Conservation (phyloP, 2,888 invertebrate genomes). For the Eubasilissa splendida region DNA sequence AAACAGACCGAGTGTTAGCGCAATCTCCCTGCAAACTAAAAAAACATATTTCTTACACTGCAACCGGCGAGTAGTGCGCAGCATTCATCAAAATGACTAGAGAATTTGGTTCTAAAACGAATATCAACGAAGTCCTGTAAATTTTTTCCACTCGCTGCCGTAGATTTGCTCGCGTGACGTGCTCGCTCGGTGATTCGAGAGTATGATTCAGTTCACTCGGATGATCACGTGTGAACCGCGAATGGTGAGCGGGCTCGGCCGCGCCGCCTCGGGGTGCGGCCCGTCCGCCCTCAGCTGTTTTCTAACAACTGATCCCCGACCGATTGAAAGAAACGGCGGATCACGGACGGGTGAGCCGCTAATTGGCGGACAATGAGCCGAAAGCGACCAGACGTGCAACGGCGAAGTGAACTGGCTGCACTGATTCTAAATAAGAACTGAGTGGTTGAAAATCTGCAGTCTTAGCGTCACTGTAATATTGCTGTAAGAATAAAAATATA, state of each 20-base stretch:
- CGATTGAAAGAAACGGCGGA: conserved; percentile 17
- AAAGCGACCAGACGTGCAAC: conserved; percentile 3
- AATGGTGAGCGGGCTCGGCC: conserved; percentile 16
- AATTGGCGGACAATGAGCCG: conserved; percentile 35
- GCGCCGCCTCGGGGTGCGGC: conserved; percentile 31
- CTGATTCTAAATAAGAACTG: background rate
- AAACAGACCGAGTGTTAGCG: background rate
- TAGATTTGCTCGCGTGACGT: background rate
- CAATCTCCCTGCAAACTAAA: background rate
- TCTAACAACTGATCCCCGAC: conserved; percentile 5
- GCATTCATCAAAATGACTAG: background rate
- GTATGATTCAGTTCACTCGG: conserved; percentile 23
- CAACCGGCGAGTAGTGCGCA: too few species aligned
- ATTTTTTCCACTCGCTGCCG: background rate
- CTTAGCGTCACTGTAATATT: too few species aligned
- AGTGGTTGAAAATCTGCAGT: too few species aligned
- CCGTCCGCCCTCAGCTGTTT: conserved; percentile 27
- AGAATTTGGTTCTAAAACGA: too few species aligned
- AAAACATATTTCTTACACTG: background rate
- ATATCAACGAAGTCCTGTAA: too few species aligned
- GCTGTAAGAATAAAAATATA: too few species aligned
- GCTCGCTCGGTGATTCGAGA: background rate
- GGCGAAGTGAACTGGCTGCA: conserved; percentile 12
- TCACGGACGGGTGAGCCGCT: conserved; percentile 19
- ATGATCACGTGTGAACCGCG: conserved; percentile 16